Conservation (phyloP, 2,888 invertebrate genomes). For the Ashinkailepas kermadecensis region DNA sequence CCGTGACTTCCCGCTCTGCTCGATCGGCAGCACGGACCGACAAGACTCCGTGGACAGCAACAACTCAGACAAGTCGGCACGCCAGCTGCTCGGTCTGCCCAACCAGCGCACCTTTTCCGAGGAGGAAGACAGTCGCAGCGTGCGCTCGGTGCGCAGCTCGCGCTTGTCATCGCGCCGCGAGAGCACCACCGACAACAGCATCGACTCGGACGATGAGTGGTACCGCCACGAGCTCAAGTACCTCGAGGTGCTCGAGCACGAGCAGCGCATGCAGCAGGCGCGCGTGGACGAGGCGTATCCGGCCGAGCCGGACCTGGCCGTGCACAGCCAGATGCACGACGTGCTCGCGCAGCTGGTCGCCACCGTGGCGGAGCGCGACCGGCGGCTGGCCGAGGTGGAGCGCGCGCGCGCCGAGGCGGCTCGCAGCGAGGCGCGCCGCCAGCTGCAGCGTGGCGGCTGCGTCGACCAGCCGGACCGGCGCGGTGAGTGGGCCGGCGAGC, state of each 20-base stretch:
- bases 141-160: slow-evolving; percentile 79
- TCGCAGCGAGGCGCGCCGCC: slow-evolving; percentile 35
- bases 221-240: slow-evolving; percentile 81
- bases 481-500: slow-evolving; percentile 36
- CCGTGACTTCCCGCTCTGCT: not conserved
- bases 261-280: slow-evolving; percentile 35
- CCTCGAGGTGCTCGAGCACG: slow-evolving; percentile 72
- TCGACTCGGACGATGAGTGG: slow-evolving; percentile 89
- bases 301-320: slow-evolving; percentile 58
- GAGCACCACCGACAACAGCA: slow-evolving; percentile 82
- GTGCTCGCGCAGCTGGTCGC: slow-evolving; percentile 60
- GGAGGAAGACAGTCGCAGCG: slow-evolving; percentile 77
- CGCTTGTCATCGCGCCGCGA: slow-evolving; percentile 76
- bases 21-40: slow-evolving; percentile 25
- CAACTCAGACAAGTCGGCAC: not conserved
- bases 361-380: slow-evolving; percentile 46
- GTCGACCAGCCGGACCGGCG: slow-evolving; percentile 39
- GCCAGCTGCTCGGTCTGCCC: slow-evolving; percentile 32
- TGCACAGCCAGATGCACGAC: slow-evolving; percentile 70
- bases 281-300: slow-evolving; percentile 36
- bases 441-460: slow-evolving; percentile 35
- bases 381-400: slow-evolving; percentile 41
- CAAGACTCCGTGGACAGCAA: slow-evolving; percentile 9
- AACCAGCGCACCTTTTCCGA: slow-evolving; percentile 37
- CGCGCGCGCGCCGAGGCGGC: not conserved